A percentile compares a stretch with the other conserved stretches of the same genome.
Conservation (phyloP, 2,888 invertebrate species). For the Rotaria magnacalcarata region DNA sequence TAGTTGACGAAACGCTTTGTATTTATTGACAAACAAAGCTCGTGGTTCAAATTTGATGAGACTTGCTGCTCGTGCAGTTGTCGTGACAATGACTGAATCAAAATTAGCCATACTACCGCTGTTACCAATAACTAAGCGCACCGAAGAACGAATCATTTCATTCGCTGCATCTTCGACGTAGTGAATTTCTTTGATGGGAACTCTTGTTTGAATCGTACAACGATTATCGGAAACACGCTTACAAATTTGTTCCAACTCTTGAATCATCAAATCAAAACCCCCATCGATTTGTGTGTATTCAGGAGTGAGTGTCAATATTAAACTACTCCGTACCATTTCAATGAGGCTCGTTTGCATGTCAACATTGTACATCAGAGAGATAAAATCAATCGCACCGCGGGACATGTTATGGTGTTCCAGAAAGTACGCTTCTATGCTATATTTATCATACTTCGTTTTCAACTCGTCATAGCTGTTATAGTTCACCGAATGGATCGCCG, state of each 20-base stretch:
- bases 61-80: background rate
- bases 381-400: background rate
- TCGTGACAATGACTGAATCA: background rate
- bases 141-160: background rate
- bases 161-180: background rate
- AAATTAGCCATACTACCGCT: background rate
- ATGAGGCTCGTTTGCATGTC: background rate
- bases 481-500: background rate
- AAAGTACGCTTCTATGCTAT: background rate
- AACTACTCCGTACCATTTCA: background rate
- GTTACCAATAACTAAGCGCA: background rate
- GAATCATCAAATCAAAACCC: background rate
- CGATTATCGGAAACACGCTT: background rate
- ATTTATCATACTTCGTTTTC: background rate
- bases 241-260: background rate
- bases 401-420: background rate
- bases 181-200: background rate
- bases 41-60: background rate
- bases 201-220: background rate
- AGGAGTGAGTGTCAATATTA: background rate
- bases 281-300: background rate
- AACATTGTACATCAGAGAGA: background rate
- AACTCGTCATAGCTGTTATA: background rate
- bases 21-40: background rate
- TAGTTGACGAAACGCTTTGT: background rate